These are phyloP conservation scores for Cephus sareptanus DNA, from an alignment of 2,888 invertebrate species.

Conservation along the genomic window DNA sequence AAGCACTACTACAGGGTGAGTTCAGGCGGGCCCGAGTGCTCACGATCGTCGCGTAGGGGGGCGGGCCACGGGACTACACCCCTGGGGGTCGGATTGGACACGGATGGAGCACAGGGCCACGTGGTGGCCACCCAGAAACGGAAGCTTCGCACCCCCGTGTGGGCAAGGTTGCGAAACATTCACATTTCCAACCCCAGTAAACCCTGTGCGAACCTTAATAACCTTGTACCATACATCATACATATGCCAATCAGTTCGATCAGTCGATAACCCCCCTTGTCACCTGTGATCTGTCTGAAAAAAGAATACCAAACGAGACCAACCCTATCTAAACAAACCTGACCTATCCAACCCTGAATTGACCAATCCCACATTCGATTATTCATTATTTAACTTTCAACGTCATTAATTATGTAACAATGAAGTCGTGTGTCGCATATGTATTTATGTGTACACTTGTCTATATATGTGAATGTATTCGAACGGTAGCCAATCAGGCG, in stretches of 20 bases:
- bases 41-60: slow-evolving; percentile 65
- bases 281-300: background rate
- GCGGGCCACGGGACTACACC: slow-evolving; percentile 66
- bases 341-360: background rate
- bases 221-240: background rate
- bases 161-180: slow-evolving; percentile 81
- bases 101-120: slow-evolving; percentile 64
- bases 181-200: slow-evolving; percentile 70
- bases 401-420: background rate
- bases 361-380: background rate
- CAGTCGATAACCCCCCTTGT: background rate
- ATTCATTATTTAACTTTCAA: background rate
- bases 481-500: background rate
- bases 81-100: slow-evolving; percentile 67
- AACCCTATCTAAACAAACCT: background rate
- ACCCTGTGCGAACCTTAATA: slow-evolving; percentile 17
- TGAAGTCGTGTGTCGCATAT: background rate
- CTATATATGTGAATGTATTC: background rate
- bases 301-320: background rate
- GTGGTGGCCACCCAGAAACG: slow-evolving; percentile 74
- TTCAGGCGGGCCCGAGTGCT: slow-evolving; percentile 69
- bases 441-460: slow-evolving; percentile 2
- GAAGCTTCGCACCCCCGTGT: slow-evolving; percentile 83
- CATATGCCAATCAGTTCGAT: background rate
- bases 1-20: slow-evolving; percentile 65